Evolutionary conservation across 2,797 vertebrate species (phyloP).

Genomic region (Knipowitschia caucasica): DNA sequence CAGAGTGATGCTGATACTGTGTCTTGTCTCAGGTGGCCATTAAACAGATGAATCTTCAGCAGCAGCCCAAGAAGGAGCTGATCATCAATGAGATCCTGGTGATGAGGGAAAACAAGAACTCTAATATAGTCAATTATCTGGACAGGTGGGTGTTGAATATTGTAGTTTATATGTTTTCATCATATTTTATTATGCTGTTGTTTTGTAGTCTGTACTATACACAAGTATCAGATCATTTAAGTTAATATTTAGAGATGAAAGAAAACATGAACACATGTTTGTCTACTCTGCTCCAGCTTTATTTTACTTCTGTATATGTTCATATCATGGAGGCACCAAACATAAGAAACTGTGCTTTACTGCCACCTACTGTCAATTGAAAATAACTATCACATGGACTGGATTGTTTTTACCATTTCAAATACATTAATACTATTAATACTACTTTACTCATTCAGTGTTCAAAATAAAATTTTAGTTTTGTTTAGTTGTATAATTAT

Average conservation of each 20-base stretch:
- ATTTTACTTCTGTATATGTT: constrained; percentile 8
- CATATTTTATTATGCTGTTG: not conserved
- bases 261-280: not conserved
- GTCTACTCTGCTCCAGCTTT: not conserved
- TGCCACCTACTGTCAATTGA: constrained; percentile 51
- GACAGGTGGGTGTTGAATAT: constrained; percentile 83
- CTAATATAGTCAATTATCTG: constrained; percentile 98
- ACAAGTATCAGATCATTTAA: not conserved
- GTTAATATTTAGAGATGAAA: not conserved
- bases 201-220: not conserved
- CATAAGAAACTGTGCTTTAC: constrained; percentile 19
- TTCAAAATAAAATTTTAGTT: not conserved
- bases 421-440: not conserved
- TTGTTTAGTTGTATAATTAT: not conserved
- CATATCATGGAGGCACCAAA: constrained; percentile 7
- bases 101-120: constrained; percentile 99
- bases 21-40: constrained; percentile 87
- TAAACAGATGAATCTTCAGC: constrained; percentile 99
- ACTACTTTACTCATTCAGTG: not conserved
- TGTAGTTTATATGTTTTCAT: not conserved
- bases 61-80: constrained; percentile 98
- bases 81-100: constrained; percentile 99
- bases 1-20: constrained; percentile 4
- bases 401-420: not conserved
- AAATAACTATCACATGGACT: not conserved